Base-by-base conservation (phyloP, 2,797 vertebrate species). In the Lepilemur septentrionalis region DNA sequence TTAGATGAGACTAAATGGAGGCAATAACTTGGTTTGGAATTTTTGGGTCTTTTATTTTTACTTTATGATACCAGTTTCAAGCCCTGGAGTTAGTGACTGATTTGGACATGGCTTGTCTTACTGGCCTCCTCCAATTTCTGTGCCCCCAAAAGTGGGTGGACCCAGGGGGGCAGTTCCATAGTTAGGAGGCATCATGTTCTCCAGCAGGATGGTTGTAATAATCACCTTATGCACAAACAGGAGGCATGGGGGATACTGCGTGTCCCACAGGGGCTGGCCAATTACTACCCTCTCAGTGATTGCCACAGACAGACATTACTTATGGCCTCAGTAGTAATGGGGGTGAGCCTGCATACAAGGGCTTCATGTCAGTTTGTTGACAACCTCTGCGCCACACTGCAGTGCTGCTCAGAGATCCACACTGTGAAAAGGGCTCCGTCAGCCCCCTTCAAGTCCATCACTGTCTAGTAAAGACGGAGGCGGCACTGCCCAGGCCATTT, bases 341-440 rank as follows among this genome's bases (percentile, higher is more conserved):
- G 1, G 0, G 5, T 72, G 14, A 11, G 32, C 1, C 0, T 55
- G 65, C 20, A 14, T 22, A 28, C 55, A 46, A 4, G 30, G 12
- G 23, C 30, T 63, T 65, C 67, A 4, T 11, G 46, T 55, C 52
- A 15, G 10, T 57, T 55, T 55, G 13, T 20, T n/a, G 15, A 5
- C 38, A 2, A 57, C 46, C 48, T 4, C 30, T 80, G 28, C 28
- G 15, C 15, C 11, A 25, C 35, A 8, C 15, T 28, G 18, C 20
- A 12, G 7, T 35, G 23, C 30, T 23, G 23, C 65, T n/a, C 15
- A 11, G 30, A 59, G 50, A 70, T 9, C 4, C 38, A 38, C 38
- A 2, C 38, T 38, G 38, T 38, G 43, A 43, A 43, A 48, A 48
- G 3, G 18, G 52, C 18, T 7, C 52, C 6, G 7, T 15, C 30